Conservation (phyloP, 53 echinoderm and acorn worm species). For the Pentamera pediparva region DNA sequence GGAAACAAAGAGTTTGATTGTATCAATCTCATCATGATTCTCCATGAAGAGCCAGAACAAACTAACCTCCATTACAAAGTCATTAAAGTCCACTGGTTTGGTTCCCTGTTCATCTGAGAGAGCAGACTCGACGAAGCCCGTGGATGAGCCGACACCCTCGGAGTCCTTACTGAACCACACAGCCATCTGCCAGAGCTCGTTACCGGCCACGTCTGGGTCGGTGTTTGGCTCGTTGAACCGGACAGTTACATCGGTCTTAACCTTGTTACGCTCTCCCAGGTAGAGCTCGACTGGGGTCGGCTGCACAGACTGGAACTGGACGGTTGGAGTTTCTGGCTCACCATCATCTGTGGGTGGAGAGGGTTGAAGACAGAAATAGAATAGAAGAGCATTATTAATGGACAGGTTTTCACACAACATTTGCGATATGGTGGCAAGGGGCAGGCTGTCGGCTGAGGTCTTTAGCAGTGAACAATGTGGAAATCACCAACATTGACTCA, state of each 20-base stretch:
- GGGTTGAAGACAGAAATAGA: too few relatives aligned
- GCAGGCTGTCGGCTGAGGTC: too few relatives aligned
- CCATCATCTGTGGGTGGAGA: neutral
- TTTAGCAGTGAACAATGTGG: too few relatives aligned
- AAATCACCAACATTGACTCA: too few relatives aligned
- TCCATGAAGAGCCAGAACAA: too few relatives aligned
- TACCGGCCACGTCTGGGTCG: conserved; percentile 20
- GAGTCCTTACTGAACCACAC: conserved; percentile 44
- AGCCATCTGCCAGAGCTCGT: conserved; percentile 49
- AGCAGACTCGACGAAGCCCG: conserved; percentile 17
- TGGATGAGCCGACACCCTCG: conserved; percentile 42
- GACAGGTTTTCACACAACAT: too few relatives aligned
- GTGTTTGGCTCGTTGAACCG: conserved; percentile 9
- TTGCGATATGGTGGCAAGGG: too few relatives aligned
- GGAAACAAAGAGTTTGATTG: too few relatives aligned
- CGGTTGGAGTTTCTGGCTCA: neutral
- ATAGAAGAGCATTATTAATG: too few relatives aligned
- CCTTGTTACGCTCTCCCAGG: neutral
- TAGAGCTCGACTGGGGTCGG: conserved; percentile 8
- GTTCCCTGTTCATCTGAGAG: conserved; percentile 16
- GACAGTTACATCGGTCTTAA: conserved; percentile 10
- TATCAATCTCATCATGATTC: too few relatives aligned
- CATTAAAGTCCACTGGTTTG: conserved; percentile 18
- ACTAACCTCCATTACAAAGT: conserved; percentile 30
- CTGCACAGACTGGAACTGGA: conserved; percentile 19